Base-by-base conservation (phyloP, 2,888 invertebrate species). In the Diaphora mendica region DNA sequence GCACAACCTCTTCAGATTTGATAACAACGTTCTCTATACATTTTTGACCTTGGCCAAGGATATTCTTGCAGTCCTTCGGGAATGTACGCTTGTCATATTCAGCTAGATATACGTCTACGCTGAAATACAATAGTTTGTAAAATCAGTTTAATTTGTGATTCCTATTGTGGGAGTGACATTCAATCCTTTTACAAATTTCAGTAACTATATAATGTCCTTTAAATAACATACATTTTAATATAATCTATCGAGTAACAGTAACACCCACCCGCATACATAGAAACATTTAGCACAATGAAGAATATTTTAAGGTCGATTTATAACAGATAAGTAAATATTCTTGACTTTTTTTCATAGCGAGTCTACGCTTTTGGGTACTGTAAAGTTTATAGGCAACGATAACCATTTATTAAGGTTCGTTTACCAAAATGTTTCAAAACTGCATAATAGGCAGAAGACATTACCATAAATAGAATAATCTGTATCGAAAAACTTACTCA, bases 11-110 rank as follows among this genome's bases (percentile, higher is more conserved):
- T 71, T 93, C 91, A 2, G 91, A 92, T 23, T 87, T 80, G 81
- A 93, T 88, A 51, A 91, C 79, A 1, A 93, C 76, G 78, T 95
- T 95, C 17, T 91, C 88, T 15, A 95, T 85, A 82, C 95, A 95
- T 68, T 90, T 86, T 51, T 86, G 82, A 15, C 91, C 91, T 72
- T 83, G 80, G 0, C 89, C 90, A 0, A 88, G 75, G 5, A 86
- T 85, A 15, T 70, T 78, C 77, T 91, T 90, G 80, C 95, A 95
- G 80, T 95, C 95, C 59, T 71, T 85, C 0, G 95, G 95, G 83
- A 93, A 95, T 0, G 95, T 92, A 23, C 92, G 89, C 76, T 92
- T 94, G 85, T 95, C 94, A 78, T 91, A 95, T 80, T 95, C 95
- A 0, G 95, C 91, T 76, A 95, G 79, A 75, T 88, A 89, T 64